Evolutionary conservation across 2,113 vertebrate genomes (phyloP).

Genomic region (Brachypodius melanocephalos): DNA sequence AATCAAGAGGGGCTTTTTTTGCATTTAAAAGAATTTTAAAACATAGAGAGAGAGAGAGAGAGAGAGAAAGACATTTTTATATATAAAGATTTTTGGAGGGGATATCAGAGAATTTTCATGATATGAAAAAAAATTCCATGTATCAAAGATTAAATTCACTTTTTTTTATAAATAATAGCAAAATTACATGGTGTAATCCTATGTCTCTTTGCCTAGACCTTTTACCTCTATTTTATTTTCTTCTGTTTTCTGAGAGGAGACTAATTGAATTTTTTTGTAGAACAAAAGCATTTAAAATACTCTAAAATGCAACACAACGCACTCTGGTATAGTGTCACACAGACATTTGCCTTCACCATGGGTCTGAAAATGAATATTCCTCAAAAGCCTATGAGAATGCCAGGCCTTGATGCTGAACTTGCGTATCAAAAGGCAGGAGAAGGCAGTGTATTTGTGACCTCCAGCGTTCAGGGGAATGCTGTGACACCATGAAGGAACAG

Average conservation of each 20-base stretch:
- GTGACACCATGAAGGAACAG: neutral
- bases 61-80: accelerated
- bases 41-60: too few relatives aligned
- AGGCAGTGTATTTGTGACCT: neutral
- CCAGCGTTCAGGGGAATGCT: neutral
- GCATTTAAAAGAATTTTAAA: neutral
- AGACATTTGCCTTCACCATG: neutral
- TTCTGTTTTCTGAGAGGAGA: neutral
- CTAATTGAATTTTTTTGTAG: neutral
- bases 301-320: neutral
- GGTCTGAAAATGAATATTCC: neutral
- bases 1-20: accelerated
- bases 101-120: neutral
- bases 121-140: neutral
- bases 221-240: neutral
- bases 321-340: accelerated
- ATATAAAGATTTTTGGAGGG: neutral
- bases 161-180: neutral
- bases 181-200: neutral
- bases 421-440: neutral
- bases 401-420: neutral
- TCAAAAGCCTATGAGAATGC: neutral
- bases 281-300: neutral
- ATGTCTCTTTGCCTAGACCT: neutral
- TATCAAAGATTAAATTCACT: neutral